Percentiles rank a stretch among this genome's conserved stretches.
These are phyloP conservation scores for Cydia strobilella DNA, from an alignment of 1,140 invertebrate species.

Conservation along the genomic window DNA sequence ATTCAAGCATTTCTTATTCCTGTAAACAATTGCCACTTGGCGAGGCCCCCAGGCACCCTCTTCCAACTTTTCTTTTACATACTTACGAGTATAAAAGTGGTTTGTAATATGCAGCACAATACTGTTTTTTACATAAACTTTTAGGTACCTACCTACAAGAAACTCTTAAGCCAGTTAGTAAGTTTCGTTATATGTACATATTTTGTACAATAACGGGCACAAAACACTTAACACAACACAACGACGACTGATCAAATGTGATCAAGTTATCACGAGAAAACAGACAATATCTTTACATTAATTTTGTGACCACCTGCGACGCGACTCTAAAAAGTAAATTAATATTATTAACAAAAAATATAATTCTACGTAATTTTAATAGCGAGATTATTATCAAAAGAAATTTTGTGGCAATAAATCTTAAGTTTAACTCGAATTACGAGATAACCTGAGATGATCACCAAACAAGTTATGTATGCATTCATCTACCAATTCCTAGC, in stretches of 20 bases:
- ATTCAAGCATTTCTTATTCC: too few relatives aligned
- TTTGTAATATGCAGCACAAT: too few relatives aligned
- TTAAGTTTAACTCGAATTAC: background rate
- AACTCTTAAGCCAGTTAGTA: too few relatives aligned
- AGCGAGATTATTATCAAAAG: background rate
- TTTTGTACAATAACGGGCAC: too few relatives aligned
- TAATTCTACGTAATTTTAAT: constrained; percentile 1
- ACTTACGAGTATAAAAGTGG: too few relatives aligned
- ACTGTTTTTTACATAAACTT: too few relatives aligned
- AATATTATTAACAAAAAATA: background rate
- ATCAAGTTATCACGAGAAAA: background rate
- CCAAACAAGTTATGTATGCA: constrained; percentile 2
- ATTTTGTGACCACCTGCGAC: background rate
- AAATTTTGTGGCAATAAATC: constrained; percentile 3
- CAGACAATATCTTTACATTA: background rate
- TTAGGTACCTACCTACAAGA: too few relatives aligned
- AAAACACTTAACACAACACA: background rate
- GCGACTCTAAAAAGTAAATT: background rate
- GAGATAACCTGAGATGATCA: background rate
- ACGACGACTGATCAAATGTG: background rate
- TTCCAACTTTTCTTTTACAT: too few relatives aligned
- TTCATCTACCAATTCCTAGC: background rate
- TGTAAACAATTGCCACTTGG: too few relatives aligned
- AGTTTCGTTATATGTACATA: too few relatives aligned
- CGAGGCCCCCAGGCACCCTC: too few relatives aligned